These are phyloP conservation scores for Allacma fusca DNA, from an alignment of 2,888 invertebrate genomes.

Conservation along the genomic window DNA sequence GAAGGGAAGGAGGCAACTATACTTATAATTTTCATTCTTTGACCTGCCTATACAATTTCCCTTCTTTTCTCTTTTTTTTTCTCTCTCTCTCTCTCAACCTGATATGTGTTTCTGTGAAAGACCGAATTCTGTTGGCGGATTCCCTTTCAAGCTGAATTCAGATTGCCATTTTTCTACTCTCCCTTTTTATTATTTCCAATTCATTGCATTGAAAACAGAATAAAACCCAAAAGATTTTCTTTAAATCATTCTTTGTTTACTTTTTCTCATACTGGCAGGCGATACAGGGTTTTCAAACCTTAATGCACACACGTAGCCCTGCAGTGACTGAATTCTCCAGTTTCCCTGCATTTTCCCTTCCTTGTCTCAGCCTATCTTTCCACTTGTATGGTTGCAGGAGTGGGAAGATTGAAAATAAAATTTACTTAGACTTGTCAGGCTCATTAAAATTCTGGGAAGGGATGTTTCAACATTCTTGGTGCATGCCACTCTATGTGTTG, in stretches of 20 bases:
- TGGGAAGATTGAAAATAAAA: background rate
- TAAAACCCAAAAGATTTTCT: background rate
- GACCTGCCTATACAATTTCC: background rate
- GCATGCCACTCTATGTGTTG: background rate
- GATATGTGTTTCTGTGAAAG: background rate
- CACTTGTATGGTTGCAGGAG: background rate
- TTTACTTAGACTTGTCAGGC: background rate
- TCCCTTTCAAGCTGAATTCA: background rate
- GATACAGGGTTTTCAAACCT: background rate
- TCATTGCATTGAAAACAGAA: constrained; percentile 1
- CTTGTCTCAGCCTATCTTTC: no score
- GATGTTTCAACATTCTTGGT: background rate
- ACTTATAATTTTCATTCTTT: background rate
- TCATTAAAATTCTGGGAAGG: background rate
- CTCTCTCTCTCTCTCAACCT: background rate
- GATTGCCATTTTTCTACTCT: background rate
- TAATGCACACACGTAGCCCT: background rate
- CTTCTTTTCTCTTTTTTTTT: background rate
- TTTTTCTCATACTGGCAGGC: background rate
- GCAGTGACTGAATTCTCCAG: no score
- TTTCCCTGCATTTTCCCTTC: no score
- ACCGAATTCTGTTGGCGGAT: background rate
- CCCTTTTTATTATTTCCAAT: background rate
- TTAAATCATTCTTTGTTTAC: constrained; percentile 16
- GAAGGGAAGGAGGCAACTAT: background rate